These are phyloP conservation scores for Malaclemys terrapin DNA, from an alignment of 2,113 vertebrate genomes.

Conservation along the genomic window DNA sequence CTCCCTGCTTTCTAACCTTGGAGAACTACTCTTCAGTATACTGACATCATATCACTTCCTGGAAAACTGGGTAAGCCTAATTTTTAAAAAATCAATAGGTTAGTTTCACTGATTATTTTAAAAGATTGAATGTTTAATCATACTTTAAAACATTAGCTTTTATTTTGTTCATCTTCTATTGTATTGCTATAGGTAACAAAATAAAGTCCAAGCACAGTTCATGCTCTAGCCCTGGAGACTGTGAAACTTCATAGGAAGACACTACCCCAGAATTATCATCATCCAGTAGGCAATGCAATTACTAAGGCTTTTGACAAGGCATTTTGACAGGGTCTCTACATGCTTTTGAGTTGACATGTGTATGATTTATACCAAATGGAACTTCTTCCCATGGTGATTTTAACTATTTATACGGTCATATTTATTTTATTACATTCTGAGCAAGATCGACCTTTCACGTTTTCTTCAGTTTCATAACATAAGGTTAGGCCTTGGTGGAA, in stretches of 20 bases:
- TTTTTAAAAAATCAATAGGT: neutral
- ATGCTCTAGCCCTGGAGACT: neutral
- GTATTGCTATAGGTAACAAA: neutral
- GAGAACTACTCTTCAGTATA: neutral
- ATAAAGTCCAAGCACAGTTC: neutral
- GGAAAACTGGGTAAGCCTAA: neutral
- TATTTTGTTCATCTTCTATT: neutral
- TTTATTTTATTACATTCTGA: neutral
- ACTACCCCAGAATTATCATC: neutral
- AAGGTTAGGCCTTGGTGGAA: neutral
- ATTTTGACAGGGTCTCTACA: neutral
- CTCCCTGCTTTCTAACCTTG: neutral
- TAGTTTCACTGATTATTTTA: neutral
- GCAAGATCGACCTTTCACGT: neutral
- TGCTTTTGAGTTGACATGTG: neutral
- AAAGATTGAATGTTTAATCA: neutral
- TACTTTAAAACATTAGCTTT: neutral
- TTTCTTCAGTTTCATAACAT: neutral
- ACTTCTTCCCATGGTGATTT: neutral
- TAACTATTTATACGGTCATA: neutral
- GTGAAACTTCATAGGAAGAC: neutral
- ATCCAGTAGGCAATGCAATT: neutral
- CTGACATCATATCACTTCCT: neutral
- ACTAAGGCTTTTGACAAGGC: neutral
- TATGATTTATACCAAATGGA: neutral